Conservation (phyloP, 2,888 invertebrate species). For the Spisula solida region DNA sequence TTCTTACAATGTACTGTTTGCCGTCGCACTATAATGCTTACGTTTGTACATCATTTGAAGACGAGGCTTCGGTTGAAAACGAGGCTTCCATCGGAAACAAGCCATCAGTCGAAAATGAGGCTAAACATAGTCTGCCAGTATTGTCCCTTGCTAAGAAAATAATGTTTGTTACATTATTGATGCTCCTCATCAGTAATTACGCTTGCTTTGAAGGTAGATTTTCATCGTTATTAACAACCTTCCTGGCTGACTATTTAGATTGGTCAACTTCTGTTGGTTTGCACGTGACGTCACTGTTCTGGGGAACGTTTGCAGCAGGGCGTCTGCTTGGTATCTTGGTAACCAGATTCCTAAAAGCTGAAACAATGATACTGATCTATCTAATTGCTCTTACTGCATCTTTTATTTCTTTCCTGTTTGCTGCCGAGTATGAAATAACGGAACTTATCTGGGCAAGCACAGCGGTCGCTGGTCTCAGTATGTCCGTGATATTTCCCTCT, state of each 20-base stretch:
- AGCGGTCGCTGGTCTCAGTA: slow-evolving; percentile 53
- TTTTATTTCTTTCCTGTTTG: slow-evolving; percentile 49
- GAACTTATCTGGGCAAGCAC: slow-evolving; percentile 60
- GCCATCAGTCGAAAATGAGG: not conserved
- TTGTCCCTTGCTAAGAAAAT: slow-evolving; percentile 64
- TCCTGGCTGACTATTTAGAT: slow-evolving; percentile 82
- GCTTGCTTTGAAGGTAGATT: slow-evolving; percentile 87
- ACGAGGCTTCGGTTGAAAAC: not conserved
- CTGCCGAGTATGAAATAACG: slow-evolving; percentile 38
- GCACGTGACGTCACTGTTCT: slow-evolving; percentile 86
- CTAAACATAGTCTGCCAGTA: slow-evolving; percentile 38
- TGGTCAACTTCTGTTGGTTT: slow-evolving; percentile 83
- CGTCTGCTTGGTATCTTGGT: slow-evolving; percentile 86
- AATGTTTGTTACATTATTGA: slow-evolving; percentile 82
- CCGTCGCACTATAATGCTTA: slow-evolving; percentile 39
- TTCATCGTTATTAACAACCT: slow-evolving; percentile 85
- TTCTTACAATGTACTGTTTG: slow-evolving; percentile 40
- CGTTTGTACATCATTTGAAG: slow-evolving; percentile 19
- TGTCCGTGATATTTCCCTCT: slow-evolving; percentile 64
- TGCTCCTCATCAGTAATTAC: slow-evolving; percentile 85
- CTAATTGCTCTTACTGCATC: slow-evolving; percentile 41
- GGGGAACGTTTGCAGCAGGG: slow-evolving; percentile 87
- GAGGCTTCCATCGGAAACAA: not conserved
- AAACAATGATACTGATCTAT: slow-evolving; percentile 81
- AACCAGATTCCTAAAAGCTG: slow-evolving; percentile 83